Base-by-base conservation (phyloP, 2,113 vertebrate genomes). In the Zosterops borbonicus region DNA sequence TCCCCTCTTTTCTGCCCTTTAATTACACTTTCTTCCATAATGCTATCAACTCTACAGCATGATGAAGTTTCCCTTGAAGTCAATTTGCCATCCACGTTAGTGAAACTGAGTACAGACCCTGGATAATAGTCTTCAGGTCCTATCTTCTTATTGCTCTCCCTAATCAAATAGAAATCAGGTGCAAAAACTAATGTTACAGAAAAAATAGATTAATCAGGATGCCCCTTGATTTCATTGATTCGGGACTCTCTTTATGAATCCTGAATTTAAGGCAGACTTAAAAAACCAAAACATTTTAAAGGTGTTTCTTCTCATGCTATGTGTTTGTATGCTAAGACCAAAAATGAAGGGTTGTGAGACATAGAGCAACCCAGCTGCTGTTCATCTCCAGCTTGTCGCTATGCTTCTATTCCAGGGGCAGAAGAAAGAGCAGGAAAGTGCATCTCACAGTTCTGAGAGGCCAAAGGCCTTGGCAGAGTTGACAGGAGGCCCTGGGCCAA, bases 21-120 rank as follows among this genome's bases (percentile, higher is more conserved):
- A 94, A 94, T 97, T 88, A 93, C 75, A 93, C 80, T 90, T 92
- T 78, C 23, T 28, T 75, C 80, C 39, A 27, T 33, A 83, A 93
- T 92, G 60, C 52, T 96, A 87, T 86, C 79, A 93, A 75, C 58
- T 41, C 80, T 89, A 71, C 64, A 86, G 83, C 71, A 71, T 78
- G 94, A 92, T 87, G 52, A 87, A 93, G 60, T 37, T 93, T 87
- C 44, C 41, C 69, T 71, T 81, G 64, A 92, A 92, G 85, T 87
- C 83, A 83, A 39, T 95, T 96, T 86, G 71, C 92, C 71, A 94
- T 81, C 73, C 71, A 81, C 0, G 1, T 37, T 63, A 89, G 18
- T 24, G 73, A 81, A 89, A 86, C 52, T 0, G 1, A 83, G 64
- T 86, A 80, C 8, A 93, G 52, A 35, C 10, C 27, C 75, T 59